Evolutionary conservation across 2,113 vertebrate species (phyloP), one percentile per base, ranked within the genome.

Genomic region (Sylvietta virens): DNA sequence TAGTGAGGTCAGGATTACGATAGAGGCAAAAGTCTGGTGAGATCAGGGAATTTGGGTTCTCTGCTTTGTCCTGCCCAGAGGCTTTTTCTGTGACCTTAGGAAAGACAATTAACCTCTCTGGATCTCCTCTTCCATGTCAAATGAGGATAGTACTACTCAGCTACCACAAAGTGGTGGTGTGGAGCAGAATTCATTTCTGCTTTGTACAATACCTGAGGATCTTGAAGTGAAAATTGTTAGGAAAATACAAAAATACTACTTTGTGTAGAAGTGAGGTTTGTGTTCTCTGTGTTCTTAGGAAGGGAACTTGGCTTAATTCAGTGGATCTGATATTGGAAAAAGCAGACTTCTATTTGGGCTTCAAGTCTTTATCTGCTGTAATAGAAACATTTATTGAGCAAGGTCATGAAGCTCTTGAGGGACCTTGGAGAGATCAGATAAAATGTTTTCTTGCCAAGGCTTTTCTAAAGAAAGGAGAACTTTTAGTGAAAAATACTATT

Each of bases 81-180:
- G 93, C 95, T 89, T 92, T 84, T 90, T 67, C 72, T 39, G n/a
- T 91, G 95, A 94, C 95, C 94, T 94, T 79, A 95, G 67, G 89
- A 81, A 97, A 96, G 93, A 95, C 88, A 89, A 89, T 96, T 94
- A 95, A 93, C 93, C 94, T 93, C 81, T 39, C 60, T 70, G 77
- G 82, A 91, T 85, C 78, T 94, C 39, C 81, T 91, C 64, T 89
- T 67, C 90, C 58, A 64, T 94, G 64, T 70, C 80, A 81, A 94
- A 89, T 58, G 82, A 86, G 80, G 56, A 57, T 81, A 88, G 47
- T 95, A 81, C 91, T 94, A 33, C 84, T 95, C 61, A 69, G 56
- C 62, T 88, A 86, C 93, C 95, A 94, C 88, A 90, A 81, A 93
- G 95, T 84, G 96, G 91, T 96, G 81, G 48, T 97, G 79, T 96